Percentiles rank a stretch among this genome's conserved stretches.
Conservation (phyloP, 1,140 invertebrate genomes). For the Eumeta japonica region DNA sequence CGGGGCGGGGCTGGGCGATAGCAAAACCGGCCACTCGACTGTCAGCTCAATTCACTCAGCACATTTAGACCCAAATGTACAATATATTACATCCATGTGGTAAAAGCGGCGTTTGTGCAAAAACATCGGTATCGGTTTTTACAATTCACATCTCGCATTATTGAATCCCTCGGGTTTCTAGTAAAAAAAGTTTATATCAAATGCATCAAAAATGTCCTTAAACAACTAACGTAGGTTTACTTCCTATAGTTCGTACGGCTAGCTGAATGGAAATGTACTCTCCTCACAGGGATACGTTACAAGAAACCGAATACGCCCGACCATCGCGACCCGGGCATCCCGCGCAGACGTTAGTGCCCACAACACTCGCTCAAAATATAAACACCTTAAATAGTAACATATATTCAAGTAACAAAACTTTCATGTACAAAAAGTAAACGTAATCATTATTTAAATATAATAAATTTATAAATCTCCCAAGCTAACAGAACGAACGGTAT, state of each 20-base stretch:
- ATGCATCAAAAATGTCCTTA: constrained; percentile 58
- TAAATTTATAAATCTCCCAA: constrained; percentile 38
- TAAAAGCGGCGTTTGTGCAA: constrained; percentile 49
- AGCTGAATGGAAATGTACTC: constrained; percentile 35
- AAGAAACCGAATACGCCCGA: constrained; percentile 47
- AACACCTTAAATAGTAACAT: constrained; percentile 54
- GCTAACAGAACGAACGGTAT: constrained; percentile 36
- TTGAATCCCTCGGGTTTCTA: constrained; percentile 44
- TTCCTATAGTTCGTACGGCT: constrained; percentile 41
- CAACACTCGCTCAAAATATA: constrained; percentile 23
- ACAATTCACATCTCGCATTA: constrained; percentile 44
- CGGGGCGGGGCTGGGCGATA: no score
- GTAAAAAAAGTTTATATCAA: constrained; percentile 59
- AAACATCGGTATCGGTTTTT: constrained; percentile 47
- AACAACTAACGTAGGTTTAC: constrained; percentile 50
- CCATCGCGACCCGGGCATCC: constrained; percentile 42
- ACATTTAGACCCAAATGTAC: constrained; percentile 57
- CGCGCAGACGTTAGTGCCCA: no score
- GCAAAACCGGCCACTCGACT: constrained; percentile 50
- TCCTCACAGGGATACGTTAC: no score
- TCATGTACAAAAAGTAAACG: constrained; percentile 54
- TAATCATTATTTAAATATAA: constrained; percentile 39
- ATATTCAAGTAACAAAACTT: constrained; percentile 46
- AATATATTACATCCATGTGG: constrained; percentile 55
- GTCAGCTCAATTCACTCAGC: constrained; percentile 51